Evolutionary conservation across 2,113 vertebrate species (phyloP).

Genomic region (Pteruthius melanotis): DNA sequence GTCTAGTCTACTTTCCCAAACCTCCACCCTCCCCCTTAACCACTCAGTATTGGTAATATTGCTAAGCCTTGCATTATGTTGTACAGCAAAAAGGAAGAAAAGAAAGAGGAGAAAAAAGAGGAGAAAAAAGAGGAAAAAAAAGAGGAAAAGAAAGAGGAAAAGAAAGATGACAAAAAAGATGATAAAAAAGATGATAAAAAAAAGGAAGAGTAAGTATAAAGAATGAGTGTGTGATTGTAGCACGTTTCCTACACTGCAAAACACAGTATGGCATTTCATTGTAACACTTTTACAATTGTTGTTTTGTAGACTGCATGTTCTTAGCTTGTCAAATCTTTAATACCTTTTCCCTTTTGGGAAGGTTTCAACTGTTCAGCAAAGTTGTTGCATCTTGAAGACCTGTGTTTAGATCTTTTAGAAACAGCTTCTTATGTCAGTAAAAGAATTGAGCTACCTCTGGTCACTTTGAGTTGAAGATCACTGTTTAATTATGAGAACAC

Average conservation of each 20-base stretch:
- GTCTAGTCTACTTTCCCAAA: neutral
- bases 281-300: neutral
- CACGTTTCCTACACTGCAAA: neutral
- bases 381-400: neutral
- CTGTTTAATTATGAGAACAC: neutral
- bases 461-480: neutral
- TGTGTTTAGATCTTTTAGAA: neutral
- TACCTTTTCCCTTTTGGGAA: neutral
- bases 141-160: conserved; percentile 73
- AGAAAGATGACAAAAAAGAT: conserved; percentile 76
- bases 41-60: neutral
- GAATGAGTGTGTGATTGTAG: neutral
- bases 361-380: neutral
- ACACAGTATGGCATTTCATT: neutral
- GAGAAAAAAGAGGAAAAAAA: conserved; percentile 76
- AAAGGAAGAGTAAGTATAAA: conserved; percentile 73
- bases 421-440: neutral
- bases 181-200: conserved; percentile 77
- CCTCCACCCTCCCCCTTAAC: neutral
- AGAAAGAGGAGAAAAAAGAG: conserved; percentile 76
- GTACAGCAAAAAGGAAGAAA: conserved; percentile 85
- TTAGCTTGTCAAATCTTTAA: neutral
- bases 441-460: neutral
- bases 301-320: neutral
- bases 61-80: conserved; percentile 55